A percentile compares a stretch with the other conserved stretches of the same genome.
Conservation (phyloP, 2,888 invertebrate genomes). For the Volucella inanis region DNA sequence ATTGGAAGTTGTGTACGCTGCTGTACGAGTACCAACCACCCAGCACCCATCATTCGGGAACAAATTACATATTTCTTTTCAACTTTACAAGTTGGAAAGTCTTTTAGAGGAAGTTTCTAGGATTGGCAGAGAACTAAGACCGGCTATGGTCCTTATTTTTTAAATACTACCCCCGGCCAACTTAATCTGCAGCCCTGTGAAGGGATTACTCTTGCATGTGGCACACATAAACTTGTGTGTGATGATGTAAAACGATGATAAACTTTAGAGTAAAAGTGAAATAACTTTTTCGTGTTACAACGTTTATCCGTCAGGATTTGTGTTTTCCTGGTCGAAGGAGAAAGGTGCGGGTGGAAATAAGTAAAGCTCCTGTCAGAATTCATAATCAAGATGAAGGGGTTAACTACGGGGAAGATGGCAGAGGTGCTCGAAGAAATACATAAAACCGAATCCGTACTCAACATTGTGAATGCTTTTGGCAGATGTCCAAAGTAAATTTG, state of each 20-base stretch:
- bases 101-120: too few relatives aligned
- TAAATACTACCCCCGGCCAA: not conserved
- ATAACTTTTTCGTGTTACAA: not conserved
- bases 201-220: not conserved
- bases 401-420: not conserved
- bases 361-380: not conserved
- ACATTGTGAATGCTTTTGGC: not conserved
- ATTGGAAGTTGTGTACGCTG: too few relatives aligned
- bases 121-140: too few relatives aligned
- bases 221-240: not conserved
- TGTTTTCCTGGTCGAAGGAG: not conserved
- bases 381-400: not conserved
- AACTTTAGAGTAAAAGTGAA: slow-evolving; percentile 6
- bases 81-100: too few relatives aligned
- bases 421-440: too few relatives aligned
- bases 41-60: too few relatives aligned
- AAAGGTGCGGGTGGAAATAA: too few relatives aligned
- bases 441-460: too few relatives aligned
- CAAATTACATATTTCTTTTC: too few relatives aligned
- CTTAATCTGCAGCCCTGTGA: slow-evolving; percentile 2
- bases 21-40: too few relatives aligned
- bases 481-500: not conserved
- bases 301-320: slow-evolving; percentile 14
- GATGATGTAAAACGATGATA: slow-evolving; percentile 13
- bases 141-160: not conserved